phyloP scores from a whole-genome alignment of 2,113 vertebrate genomes.

The Spilogale gracilis region DNA sequence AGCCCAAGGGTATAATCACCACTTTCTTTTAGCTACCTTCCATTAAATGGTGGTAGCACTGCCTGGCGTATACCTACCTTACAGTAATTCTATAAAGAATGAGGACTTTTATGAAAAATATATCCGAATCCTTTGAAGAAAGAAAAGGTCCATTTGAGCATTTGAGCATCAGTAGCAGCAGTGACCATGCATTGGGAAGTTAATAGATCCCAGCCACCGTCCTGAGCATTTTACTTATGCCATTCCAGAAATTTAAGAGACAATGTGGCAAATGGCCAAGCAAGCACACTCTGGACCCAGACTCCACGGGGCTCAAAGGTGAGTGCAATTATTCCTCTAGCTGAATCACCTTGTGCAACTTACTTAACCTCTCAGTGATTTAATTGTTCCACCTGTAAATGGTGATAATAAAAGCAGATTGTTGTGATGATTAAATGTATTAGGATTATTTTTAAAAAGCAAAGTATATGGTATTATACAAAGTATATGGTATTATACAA shows the following conservation, averaged over 20 bases:
- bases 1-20: neutral
- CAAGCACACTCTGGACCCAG: neutral
- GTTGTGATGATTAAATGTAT: neutral
- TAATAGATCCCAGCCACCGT: neutral
- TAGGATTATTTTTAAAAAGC: neutral
- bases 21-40: neutral
- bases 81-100: neutral
- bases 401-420: neutral
- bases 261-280: neutral
- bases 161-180: neutral
- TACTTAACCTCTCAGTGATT: neutral
- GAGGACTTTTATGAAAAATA: constrained; percentile 11
- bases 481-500: neutral
- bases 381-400: neutral
- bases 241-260: neutral
- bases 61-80: neutral
- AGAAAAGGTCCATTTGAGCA: neutral
- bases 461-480: neutral
- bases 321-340: neutral
- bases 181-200: neutral
- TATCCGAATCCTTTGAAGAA: constrained; percentile 34
- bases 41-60: neutral
- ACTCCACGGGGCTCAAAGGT: neutral
- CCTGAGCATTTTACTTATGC: neutral
- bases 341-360: neutral